These are phyloP conservation scores for Gallinago solitaria DNA, from an alignment of 2,797 vertebrate species.

Conservation along the genomic window DNA sequence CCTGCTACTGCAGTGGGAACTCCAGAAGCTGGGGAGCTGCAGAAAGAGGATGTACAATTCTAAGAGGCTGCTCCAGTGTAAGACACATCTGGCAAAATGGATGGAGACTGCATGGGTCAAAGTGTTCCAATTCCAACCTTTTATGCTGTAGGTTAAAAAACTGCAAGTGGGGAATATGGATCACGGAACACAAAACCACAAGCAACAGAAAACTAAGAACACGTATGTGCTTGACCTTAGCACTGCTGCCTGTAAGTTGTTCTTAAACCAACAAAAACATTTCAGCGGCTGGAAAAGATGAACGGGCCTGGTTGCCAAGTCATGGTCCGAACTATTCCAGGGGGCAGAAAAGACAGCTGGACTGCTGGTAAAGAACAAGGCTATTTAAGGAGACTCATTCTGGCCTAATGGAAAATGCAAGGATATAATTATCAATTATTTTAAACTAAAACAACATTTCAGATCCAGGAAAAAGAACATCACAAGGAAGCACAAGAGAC, in stretches of 20 bases:
- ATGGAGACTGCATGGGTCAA: neutral
- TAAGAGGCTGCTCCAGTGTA: neutral
- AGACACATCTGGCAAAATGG: neutral
- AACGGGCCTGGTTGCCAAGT: slow-evolving; percentile 42
- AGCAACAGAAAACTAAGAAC: neutral
- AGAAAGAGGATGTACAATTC: neutral
- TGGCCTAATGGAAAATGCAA: slow-evolving; percentile 68
- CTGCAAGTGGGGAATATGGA: neutral
- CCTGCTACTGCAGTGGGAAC: neutral
- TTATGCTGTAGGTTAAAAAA: neutral
- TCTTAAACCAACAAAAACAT: slow-evolving; percentile 51
- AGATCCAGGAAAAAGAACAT: slow-evolving; percentile 42
- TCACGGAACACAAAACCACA: slow-evolving; percentile 48
- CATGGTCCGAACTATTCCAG: neutral
- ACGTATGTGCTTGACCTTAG: slow-evolving; percentile 29
- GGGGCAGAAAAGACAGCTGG: slow-evolving; percentile 50
- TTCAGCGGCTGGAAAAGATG: slow-evolving; percentile 68
- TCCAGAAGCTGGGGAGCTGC: neutral
- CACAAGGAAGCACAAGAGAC: slow-evolving; percentile 1
- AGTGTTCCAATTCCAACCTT: neutral
- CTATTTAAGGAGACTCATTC: slow-evolving; percentile 48
- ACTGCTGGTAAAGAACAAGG: slow-evolving; percentile 55
- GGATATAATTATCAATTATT: slow-evolving; percentile 69
- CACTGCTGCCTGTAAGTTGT: slow-evolving; percentile 40
- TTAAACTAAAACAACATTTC: slow-evolving; percentile 59